Conservation (phyloP, 2,797 vertebrate species). For the Bradypus variegatus region DNA sequence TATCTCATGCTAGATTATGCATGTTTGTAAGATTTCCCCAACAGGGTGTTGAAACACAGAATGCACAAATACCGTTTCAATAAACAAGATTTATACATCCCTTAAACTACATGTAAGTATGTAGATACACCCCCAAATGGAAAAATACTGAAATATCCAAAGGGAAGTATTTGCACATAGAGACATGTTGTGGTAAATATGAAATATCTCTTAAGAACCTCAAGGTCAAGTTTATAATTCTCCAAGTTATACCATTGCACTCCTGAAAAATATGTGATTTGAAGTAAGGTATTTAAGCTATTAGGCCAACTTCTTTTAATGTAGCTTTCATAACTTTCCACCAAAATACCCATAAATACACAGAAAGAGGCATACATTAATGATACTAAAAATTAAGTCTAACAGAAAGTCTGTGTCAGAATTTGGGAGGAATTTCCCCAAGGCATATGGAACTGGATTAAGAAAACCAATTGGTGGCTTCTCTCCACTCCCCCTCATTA, state of each 20-base stretch:
- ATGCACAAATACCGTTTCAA: constrained; percentile 32
- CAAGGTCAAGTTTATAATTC: neutral
- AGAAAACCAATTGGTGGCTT: neutral
- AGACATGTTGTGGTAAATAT: neutral
- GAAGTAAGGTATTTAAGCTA: neutral
- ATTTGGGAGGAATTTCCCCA: neutral
- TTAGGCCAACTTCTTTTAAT: neutral
- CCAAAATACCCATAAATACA: neutral
- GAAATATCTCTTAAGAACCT: neutral
- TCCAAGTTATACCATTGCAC: neutral
- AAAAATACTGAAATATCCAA: neutral
- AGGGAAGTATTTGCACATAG: neutral
- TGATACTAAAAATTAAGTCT: neutral
- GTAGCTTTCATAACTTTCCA: neutral
- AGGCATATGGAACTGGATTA: neutral
- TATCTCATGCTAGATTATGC: constrained; percentile 15
- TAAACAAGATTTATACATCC: neutral
- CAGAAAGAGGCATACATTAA: neutral
- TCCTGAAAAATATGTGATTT: neutral
- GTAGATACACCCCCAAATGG: neutral
- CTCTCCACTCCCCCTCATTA: neutral
- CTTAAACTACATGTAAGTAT: neutral
- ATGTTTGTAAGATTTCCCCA: neutral
- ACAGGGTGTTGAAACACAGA: constrained; percentile 34
- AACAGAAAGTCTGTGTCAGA: neutral